Evolutionary conservation across 2,797 vertebrate genomes (phyloP).

Genomic region (Atherinosoma microstoma): DNA sequence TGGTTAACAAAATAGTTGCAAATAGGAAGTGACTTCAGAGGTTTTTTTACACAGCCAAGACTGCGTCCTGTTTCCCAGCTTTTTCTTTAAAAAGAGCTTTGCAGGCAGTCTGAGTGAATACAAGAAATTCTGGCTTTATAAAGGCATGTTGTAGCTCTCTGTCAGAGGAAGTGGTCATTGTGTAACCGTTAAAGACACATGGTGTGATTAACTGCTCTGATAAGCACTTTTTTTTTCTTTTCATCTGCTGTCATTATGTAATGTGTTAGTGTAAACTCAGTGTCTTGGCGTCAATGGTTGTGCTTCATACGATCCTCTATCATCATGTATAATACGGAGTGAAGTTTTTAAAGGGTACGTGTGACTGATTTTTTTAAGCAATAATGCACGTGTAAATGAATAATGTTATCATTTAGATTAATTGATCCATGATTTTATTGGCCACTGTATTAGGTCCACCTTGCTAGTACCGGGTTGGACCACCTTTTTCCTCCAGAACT

Average conservation of each 20-base stretch:
- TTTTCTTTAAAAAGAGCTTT: slow-evolving; percentile 31
- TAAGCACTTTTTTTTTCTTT: slow-evolving; percentile 10
- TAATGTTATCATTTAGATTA: too few species aligned
- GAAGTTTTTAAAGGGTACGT: too few species aligned
- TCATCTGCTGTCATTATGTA: neutral
- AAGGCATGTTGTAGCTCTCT: slow-evolving; percentile 4
- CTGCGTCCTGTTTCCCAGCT: slow-evolving; percentile 8
- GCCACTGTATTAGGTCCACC: too few species aligned
- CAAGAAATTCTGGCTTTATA: slow-evolving; percentile 9
- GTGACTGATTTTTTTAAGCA: too few species aligned
- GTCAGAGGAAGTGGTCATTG: slow-evolving; percentile 14
- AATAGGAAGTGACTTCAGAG: slow-evolving; percentile 30
- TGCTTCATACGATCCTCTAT: too few species aligned
- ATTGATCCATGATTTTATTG: too few species aligned
- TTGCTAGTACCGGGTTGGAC: too few species aligned
- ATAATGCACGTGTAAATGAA: too few species aligned
- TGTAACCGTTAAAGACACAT: slow-evolving; percentile 23
- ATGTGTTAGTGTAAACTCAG: too few species aligned
- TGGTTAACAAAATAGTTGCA: slow-evolving; percentile 37
- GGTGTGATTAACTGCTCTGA: slow-evolving; percentile 21
- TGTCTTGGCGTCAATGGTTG: too few species aligned
- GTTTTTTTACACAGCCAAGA: slow-evolving; percentile 20
- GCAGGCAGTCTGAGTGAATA: slow-evolving; percentile 21
- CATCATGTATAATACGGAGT: too few species aligned
- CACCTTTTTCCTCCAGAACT: too few species aligned